These are phyloP conservation scores for Frankliniella fusca DNA, from an alignment of 2,888 invertebrate species.

Conservation along the genomic window DNA sequence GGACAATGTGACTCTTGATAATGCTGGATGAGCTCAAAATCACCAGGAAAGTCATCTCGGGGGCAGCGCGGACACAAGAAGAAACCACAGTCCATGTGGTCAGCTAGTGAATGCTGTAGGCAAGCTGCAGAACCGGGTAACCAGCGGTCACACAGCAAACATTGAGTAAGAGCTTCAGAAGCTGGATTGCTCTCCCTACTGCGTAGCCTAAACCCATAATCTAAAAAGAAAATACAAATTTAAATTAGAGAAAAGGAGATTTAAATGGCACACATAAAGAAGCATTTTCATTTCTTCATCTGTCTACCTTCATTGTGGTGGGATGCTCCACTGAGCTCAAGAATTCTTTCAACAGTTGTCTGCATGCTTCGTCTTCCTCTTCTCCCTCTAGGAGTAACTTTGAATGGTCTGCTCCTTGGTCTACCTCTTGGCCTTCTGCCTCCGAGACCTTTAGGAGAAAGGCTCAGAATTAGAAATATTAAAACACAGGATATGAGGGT, in stretches of 20 bases:
- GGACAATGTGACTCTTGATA: conserved; percentile 10
- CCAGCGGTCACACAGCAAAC: background rate
- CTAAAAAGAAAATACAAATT: background rate
- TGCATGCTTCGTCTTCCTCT: background rate
- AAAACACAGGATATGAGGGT: background rate
- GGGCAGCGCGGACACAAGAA: background rate
- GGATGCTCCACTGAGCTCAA: background rate
- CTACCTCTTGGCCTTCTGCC: conserved; percentile 6
- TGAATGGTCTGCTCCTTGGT: background rate
- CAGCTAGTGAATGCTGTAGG: background rate
- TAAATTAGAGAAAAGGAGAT: background rate
- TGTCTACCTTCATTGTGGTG: background rate
- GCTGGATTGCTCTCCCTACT: conserved; percentile 2
- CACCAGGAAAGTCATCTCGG: conserved; percentile 11
- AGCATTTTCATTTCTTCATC: background rate
- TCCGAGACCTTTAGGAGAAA: background rate
- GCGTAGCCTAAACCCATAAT: background rate
- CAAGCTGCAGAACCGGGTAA: background rate
- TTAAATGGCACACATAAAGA: background rate
- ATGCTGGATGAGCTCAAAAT: conserved; percentile 2
- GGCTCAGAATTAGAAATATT: too few relatives aligned
- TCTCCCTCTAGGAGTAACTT: background rate
- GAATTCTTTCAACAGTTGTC: background rate
- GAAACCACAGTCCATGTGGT: background rate
- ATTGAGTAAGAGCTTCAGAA: conserved; percentile 5